phyloP scores from a whole-genome alignment of 2,797 vertebrate species.

The Premnoplex brunnescens region DNA sequence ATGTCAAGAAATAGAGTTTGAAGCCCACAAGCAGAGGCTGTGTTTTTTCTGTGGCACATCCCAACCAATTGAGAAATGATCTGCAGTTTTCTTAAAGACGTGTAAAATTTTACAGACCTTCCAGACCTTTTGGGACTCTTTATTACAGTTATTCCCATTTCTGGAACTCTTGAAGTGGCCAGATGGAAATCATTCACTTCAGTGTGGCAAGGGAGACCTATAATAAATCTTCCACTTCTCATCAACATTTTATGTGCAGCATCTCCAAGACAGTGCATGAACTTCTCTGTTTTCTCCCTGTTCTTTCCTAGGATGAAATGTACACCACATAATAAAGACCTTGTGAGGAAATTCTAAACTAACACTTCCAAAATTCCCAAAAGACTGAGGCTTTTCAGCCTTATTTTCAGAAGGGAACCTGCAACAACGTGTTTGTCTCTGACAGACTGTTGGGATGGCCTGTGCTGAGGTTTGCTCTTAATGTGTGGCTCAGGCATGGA shows the following conservation, averaged over 20 bases:
- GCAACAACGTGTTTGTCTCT: neutral
- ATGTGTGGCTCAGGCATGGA: neutral
- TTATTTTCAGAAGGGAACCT: neutral
- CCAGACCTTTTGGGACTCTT: neutral
- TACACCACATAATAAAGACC: neutral
- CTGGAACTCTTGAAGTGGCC: neutral
- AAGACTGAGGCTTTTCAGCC: neutral
- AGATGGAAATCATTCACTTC: neutral
- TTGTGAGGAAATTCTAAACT: neutral
- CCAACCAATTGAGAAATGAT: neutral
- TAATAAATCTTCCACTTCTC: neutral
- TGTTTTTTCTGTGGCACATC: neutral
- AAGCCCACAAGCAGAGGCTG: neutral
- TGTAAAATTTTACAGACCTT: slow-evolving; percentile 8
- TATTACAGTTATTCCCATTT: neutral
- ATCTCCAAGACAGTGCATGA: neutral
- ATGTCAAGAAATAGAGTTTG: slow-evolving; percentile 19
- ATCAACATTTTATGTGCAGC: neutral
- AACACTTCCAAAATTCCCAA: neutral
- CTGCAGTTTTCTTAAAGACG: neutral
- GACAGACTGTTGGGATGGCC: neutral
- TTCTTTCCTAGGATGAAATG: neutral
- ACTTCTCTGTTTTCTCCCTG: neutral
- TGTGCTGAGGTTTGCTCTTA: neutral
- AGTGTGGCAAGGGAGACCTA: neutral